Base-by-base conservation (phyloP, 2,113 vertebrate genomes). In the Lates calcarifer region DNA sequence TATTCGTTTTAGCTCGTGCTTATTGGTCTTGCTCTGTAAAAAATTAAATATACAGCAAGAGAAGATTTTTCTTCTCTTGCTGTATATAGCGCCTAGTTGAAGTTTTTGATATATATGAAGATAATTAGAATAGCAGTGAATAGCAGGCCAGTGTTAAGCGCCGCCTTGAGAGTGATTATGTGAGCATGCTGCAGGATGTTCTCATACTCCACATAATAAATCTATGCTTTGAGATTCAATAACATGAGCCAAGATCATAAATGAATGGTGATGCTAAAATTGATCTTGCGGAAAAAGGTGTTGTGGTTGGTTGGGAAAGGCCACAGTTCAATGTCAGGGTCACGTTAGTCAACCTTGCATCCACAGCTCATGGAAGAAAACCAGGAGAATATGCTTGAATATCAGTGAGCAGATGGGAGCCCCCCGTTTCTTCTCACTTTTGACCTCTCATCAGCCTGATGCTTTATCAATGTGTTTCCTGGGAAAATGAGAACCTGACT, bases 381-480 rank as follows among this genome's bases (percentile, higher is more conserved):
- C 53, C 31, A 22, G 10, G 43, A 83, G 26, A 79, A 37, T 29
- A 57, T 22, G 47, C 47, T 6, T 72, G 72, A 86, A 87, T 86
- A 81, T 85, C 66, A 77, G 74, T 28, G 71, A 70, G 68, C 55
- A 39, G 68, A 75, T 81, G 64, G 88, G 66, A 72, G 28, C 31
- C 26, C 35, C 35, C 31, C 47, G 43, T 79, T 77, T 71, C 69
- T 67, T 66, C 74, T 83, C 77, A 82, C 78, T 65, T 76, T 49
- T 70, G 81, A 85, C 77, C 72, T 66, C 78, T 39, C 33, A 4
- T 63, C 57, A 47, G n/a, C 74, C 45, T 70, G 18, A 1, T 1
- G 24, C 81, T 82, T 89, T 84, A 68, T 90, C 10, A 28, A 43
- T 22, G 74, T 56, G 14, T 68, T 77, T 68, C 55, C 72, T 61